These are phyloP conservation scores for Hirtodrosophila histrioides DNA, from an alignment of 2,888 invertebrate species.

Conservation along the genomic window DNA sequence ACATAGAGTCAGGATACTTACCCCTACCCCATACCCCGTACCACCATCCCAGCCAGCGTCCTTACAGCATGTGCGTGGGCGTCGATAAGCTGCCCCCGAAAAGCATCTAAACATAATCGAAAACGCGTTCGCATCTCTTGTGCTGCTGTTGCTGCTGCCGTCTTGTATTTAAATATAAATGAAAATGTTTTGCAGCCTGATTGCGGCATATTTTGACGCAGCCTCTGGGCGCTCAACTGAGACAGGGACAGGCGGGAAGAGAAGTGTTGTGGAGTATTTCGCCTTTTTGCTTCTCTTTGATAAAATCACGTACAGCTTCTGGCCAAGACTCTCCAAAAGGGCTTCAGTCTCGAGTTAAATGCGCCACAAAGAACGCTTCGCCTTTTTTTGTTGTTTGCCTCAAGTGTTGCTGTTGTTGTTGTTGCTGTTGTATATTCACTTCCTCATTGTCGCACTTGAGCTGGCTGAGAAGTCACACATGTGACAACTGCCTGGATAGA, in stretches of 20 bases:
- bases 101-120: conserved; percentile 77
- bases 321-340: conserved; percentile 61
- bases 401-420: conserved; percentile 43
- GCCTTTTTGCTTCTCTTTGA: conserved; percentile 66
- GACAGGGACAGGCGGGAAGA: conserved; percentile 24
- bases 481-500: conserved; percentile 18
- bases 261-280: conserved; percentile 9
- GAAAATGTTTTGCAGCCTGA: conserved; percentile 79
- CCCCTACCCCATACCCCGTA: background rate
- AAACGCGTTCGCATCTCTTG: conserved; percentile 64
- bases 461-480: conserved; percentile 28
- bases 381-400: conserved; percentile 51
- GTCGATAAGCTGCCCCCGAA: conserved; percentile 70
- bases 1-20: conserved; percentile 35
- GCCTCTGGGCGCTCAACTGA: conserved; percentile 59
- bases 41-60: background rate
- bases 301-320: conserved; percentile 77
- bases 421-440: conserved; percentile 28
- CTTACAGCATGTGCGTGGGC: conserved; percentile 59
- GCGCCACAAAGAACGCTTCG: conserved; percentile 61
- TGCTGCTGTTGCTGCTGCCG: conserved; percentile 23
- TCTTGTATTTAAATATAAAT: conserved; percentile 76
- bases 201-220: conserved; percentile 80
- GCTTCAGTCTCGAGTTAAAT: conserved; percentile 66
- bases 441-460: conserved; percentile 41